Conservation (phyloP, 2,113 vertebrate genomes). For the Nestor notabilis region DNA sequence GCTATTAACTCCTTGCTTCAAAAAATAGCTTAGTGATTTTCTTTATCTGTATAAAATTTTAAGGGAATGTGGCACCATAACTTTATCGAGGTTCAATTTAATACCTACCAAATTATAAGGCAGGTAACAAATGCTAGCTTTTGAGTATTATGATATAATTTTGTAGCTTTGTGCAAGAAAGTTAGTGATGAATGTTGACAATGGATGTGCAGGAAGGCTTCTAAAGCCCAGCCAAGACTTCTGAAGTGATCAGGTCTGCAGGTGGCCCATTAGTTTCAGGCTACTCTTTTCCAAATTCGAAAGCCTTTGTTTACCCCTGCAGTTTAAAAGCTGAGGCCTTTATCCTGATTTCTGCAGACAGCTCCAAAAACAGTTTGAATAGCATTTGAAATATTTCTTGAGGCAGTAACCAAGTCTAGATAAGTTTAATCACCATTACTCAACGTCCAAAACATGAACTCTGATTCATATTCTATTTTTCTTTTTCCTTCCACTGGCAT, state of each 20-base stretch:
- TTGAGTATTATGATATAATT: neutral
- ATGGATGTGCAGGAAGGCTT: neutral
- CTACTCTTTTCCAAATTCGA: neutral
- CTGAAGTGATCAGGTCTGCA: neutral
- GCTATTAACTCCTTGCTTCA: neutral
- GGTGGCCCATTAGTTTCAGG: neutral
- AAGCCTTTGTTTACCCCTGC: neutral
- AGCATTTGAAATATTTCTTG: conserved; percentile 1
- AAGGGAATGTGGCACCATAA: neutral
- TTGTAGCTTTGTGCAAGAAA: neutral
- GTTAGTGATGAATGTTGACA: neutral
- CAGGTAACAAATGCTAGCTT: neutral
- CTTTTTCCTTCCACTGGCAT: neutral
- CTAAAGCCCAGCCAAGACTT: neutral
- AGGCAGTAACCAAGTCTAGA: neutral
- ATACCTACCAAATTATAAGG: neutral
- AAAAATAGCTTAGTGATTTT: neutral
- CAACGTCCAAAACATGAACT: neutral
- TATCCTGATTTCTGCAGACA: neutral
- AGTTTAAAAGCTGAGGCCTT: neutral
- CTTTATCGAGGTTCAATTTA: neutral
- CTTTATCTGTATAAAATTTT: neutral
- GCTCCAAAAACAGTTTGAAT: neutral
- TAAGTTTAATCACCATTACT: conserved; percentile 10
- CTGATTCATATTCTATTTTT: neutral